Base-by-base conservation (phyloP, 2,888 invertebrate genomes). In the Spisula solida region DNA sequence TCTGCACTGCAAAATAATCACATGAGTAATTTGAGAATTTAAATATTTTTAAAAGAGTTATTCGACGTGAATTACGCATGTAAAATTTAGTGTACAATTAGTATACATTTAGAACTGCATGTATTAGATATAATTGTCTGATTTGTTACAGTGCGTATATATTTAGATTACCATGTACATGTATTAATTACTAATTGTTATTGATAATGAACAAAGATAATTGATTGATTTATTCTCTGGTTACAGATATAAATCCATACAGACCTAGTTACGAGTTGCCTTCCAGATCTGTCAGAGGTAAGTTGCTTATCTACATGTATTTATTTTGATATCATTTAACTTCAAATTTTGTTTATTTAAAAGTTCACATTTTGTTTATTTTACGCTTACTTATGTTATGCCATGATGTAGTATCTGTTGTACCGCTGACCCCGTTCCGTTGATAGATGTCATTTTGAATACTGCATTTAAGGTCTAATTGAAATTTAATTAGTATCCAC, bases 211-310 rank as follows among this genome's bases (percentile, higher is more conserved):
- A 34, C 20, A 34, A 31, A 25, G 75, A 34, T 75, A 48, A 51
- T 47, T 51, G 48, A 81, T 81, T 48, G 51, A 29, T 81, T 51
- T 29, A 25, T 81, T 51, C 29, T 81, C 48, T 4, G 70, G 81
- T 94, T 94, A 81, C 94, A 95, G 95, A 95, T 93, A 92, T 93
- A n/a, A 94, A 93, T 84, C 95, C 95, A 14, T 95, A 95, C 92
- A 93, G 93, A 66, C 95, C 95, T 18, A 94, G 94, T 81, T 95
- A 95, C 93, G 95, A 94, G 88, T 90, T 93, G 48, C 90, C 94
- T 16, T 90, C 92, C 10, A 87, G 91, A 83, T 91, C 92, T 85
- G 82, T 91, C 5, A 91, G 87, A 91, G 92, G 92, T 92, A 83
- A 5, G 85, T 20, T 25, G 47, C n/a, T 12, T 8, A 80, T 80